Evolutionary conservation across 2,888 invertebrate species (phyloP).

Genomic region (Leucophora obtusa): DNA sequence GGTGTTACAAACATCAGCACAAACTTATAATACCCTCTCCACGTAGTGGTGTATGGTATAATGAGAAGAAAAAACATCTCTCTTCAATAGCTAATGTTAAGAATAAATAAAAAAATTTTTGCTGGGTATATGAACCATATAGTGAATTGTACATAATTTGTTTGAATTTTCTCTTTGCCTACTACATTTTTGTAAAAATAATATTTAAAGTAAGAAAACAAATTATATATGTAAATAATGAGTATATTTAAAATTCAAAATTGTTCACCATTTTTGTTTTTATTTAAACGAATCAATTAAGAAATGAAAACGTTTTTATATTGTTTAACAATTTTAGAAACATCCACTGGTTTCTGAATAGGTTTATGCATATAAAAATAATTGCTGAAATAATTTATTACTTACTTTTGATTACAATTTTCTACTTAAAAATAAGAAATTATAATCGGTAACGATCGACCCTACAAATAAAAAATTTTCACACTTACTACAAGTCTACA

Average conservation of each 20-base stretch:
- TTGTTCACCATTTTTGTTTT: constrained; percentile 28
- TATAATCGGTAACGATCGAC: too few species aligned
- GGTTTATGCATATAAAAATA: not conserved
- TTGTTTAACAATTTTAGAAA: not conserved
- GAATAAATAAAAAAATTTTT: too few species aligned
- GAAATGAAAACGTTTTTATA: not conserved
- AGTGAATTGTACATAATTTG: not conserved
- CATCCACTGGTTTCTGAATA: not conserved
- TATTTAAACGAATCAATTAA: constrained; percentile 4
- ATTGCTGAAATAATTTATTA: not conserved
- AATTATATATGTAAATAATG: constrained; percentile 39
- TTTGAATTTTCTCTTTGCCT: constrained; percentile 12
- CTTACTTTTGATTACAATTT: too few species aligned
- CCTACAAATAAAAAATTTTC: too few species aligned
- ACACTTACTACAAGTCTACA: too few species aligned
- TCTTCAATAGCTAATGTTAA: too few species aligned
- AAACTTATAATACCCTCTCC: too few species aligned
- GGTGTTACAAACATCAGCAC: too few species aligned
- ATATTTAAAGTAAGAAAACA: constrained; percentile 16
- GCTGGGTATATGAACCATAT: too few species aligned
- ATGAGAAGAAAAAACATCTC: too few species aligned
- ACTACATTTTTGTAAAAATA: constrained; percentile 21
- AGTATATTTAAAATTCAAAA: constrained; percentile 40
- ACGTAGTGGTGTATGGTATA: too few species aligned
- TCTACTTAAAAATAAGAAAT: too few species aligned